phyloP scores from a whole-genome alignment of 2,888 invertebrate species.

The Drosophila emarginata region DNA sequence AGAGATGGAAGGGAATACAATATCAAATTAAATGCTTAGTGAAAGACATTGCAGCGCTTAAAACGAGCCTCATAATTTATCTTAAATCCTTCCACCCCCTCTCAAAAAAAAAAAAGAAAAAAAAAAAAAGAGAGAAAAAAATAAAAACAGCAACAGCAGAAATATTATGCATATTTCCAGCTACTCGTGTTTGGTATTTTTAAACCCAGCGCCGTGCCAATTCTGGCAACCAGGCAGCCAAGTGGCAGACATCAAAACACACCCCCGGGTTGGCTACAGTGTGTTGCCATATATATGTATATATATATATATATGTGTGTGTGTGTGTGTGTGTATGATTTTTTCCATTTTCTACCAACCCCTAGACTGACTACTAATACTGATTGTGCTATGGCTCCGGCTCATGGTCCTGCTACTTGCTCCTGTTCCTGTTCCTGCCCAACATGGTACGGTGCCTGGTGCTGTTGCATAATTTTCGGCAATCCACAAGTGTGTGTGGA shows the following conservation, averaged over 20 bases:
- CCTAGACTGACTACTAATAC: conserved; percentile 18
- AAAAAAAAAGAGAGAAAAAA: background rate
- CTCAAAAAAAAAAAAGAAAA: background rate
- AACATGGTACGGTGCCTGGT: conserved; percentile 43
- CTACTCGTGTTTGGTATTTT: conserved; percentile 32
- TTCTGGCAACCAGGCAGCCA: conserved; percentile 55
- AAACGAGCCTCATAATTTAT: conserved; percentile 40
- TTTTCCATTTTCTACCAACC: conserved; percentile 34
- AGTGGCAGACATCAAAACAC: conserved; percentile 74
- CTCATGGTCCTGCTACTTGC: conserved; percentile 11
- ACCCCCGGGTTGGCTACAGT: conserved; percentile 39
- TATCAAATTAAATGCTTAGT: conserved; percentile 65
- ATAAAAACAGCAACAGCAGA: conserved; percentile 4
- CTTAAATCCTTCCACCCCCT: conserved; percentile 24
- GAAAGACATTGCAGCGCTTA: conserved; percentile 20
- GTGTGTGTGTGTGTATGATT: background rate
- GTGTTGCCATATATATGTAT: conserved; percentile 12
- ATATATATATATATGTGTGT: background rate
- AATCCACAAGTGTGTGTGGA: conserved; percentile 81
- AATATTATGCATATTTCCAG: conserved; percentile 14
- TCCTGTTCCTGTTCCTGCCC: conserved; percentile 17
- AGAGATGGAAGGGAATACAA: conserved; percentile 48
- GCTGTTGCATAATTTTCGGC: conserved; percentile 75
- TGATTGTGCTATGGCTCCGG: conserved; percentile 11
- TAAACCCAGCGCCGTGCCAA: conserved; percentile 39